These are phyloP conservation scores for Rhopalosiphum nymphaeae DNA, from an alignment of 2,888 invertebrate species.

Conservation along the genomic window DNA sequence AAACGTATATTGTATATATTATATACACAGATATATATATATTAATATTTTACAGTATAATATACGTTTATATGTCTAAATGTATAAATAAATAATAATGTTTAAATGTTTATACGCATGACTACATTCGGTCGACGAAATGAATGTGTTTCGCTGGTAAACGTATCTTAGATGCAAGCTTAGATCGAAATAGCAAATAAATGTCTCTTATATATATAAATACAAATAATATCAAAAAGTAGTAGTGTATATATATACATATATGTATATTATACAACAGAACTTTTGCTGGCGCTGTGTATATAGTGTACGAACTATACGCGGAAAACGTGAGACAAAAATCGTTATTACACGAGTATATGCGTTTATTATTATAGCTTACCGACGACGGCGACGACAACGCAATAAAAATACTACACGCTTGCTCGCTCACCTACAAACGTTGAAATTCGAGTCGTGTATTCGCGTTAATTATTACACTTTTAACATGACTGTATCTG, in stretches of 20 bases:
- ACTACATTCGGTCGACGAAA: neutral
- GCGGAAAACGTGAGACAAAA: neutral
- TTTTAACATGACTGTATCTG: neutral
- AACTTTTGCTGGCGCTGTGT: too few relatives aligned
- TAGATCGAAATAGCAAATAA: neutral
- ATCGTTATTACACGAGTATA: neutral
- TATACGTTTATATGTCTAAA: neutral
- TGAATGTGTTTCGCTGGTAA: neutral
- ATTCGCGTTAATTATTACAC: neutral
- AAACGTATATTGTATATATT: too few relatives aligned
- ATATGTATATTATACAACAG: neutral
- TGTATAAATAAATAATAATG: neutral
- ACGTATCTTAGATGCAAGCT: neutral
- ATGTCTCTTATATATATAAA: neutral
- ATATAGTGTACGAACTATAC: neutral
- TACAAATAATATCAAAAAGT: neutral
- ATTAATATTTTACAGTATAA: neutral
- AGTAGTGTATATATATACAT: neutral
- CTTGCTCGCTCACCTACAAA: neutral
- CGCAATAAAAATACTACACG: neutral
- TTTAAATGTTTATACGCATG: neutral
- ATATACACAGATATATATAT: neutral
- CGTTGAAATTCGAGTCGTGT: neutral
- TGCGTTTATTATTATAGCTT: neutral
- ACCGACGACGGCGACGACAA: neutral